These are phyloP conservation scores for Poecilia gillii DNA, from an alignment of 2,797 vertebrate species.

Conservation along the genomic window DNA sequence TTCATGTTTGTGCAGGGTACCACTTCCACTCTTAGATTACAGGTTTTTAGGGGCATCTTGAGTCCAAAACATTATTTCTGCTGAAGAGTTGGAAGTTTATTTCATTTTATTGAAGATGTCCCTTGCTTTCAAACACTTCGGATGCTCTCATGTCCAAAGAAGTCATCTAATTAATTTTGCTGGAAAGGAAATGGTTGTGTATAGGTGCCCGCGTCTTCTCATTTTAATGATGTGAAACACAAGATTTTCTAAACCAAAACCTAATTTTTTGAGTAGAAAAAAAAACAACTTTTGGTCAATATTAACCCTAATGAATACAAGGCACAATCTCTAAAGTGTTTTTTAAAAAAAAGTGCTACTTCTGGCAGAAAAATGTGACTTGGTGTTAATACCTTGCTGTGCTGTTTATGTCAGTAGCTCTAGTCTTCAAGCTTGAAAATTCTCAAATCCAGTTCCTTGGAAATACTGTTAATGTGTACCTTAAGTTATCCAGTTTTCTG, in stretches of 20 bases:
- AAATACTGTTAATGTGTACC: slow-evolving; percentile 75
- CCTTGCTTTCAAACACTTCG: slow-evolving; percentile 73
- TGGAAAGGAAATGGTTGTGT: slow-evolving; percentile 75
- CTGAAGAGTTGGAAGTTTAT: slow-evolving; percentile 69
- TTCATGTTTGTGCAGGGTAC: slow-evolving; percentile 78
- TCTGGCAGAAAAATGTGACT: slow-evolving; percentile 75
- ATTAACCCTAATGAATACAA: slow-evolving; percentile 67
- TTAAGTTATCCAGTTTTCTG: slow-evolving; percentile 80
- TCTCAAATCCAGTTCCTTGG: slow-evolving; percentile 75
- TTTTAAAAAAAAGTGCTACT: slow-evolving; percentile 66
- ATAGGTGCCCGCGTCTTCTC: slow-evolving; percentile 63
- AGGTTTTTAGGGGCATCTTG: slow-evolving; percentile 81
- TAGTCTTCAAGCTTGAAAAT: slow-evolving; percentile 77
- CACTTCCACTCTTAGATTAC: slow-evolving; percentile 75
- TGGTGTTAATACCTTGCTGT: slow-evolving; percentile 78
- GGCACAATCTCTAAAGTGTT: slow-evolving; percentile 74
- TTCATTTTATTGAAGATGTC: slow-evolving; percentile 73
- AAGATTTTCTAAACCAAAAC: slow-evolving; percentile 66
- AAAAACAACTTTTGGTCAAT: slow-evolving; percentile 65
- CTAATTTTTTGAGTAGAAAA: slow-evolving; percentile 69
- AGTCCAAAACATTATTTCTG: slow-evolving; percentile 85
- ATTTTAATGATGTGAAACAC: slow-evolving; percentile 45
- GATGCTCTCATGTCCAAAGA: slow-evolving; percentile 84
- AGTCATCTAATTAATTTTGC: slow-evolving; percentile 72
- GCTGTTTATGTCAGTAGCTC: slow-evolving; percentile 74